Percentiles rank a stretch among this genome's conserved stretches.
phyloP scores from a whole-genome alignment of 2,113 vertebrate genomes.

The Lophochroa leadbeateri region DNA sequence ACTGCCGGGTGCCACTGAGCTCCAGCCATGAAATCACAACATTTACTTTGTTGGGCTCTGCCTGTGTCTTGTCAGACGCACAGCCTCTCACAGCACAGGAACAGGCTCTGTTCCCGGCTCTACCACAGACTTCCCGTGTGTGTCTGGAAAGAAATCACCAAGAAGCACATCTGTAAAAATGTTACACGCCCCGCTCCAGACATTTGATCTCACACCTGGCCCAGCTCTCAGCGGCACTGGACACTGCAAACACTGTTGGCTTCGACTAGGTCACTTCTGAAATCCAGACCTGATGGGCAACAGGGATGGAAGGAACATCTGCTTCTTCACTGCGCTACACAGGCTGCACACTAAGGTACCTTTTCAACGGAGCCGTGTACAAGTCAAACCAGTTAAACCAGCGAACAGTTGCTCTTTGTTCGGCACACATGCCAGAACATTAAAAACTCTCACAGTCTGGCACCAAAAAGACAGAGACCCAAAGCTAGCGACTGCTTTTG shows the following conservation, averaged over 20 bases:
- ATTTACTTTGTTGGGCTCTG: conserved; percentile 17
- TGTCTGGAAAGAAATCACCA: conserved; percentile 43
- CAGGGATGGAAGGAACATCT: conserved; percentile 35
- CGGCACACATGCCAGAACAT: conserved; percentile 40
- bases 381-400: conserved; percentile 58
- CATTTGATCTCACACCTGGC: conserved; percentile 64
- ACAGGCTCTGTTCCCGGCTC: conserved; percentile 58
- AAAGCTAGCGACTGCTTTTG: conserved; percentile 28
- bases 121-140: conserved; percentile 59
- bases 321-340: not conserved
- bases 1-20: not conserved
- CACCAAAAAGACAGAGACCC: conserved; percentile 45
- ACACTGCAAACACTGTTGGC: conserved; percentile 56
- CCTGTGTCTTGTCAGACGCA: conserved; percentile 53
- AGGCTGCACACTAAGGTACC: conserved; percentile 25
- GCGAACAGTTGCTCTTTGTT: conserved; percentile 60
- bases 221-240: not conserved
- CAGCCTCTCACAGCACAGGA: conserved; percentile 25
- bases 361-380: not conserved
- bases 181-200: conserved; percentile 4
- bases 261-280: not conserved
- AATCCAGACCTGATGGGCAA: conserved; percentile 44
- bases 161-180: conserved; percentile 61
- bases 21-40: conserved; percentile 35
- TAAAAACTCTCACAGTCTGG: conserved; percentile 43